Percentiles rank a stretch among this genome's conserved stretches.
Conservation (phyloP, 2,797 vertebrate species). For the Anguilla megastoma region DNA sequence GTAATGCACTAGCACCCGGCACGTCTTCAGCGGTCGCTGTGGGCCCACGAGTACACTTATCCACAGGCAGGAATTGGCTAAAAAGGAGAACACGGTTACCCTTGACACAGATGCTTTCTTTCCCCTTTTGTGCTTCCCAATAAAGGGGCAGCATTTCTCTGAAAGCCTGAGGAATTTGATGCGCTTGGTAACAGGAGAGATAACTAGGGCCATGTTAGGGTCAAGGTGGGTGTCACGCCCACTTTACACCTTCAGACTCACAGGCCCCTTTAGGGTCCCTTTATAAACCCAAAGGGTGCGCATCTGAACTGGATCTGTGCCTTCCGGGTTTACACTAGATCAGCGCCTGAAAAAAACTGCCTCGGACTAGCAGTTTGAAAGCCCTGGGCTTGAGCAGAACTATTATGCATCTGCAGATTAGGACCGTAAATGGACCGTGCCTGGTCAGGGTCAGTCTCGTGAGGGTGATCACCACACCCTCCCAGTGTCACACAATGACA, state of each 20-base stretch:
- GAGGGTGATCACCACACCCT: background rate
- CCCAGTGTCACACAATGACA: background rate
- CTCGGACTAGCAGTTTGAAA: background rate
- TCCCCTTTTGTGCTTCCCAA: background rate
- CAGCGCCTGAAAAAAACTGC: background rate
- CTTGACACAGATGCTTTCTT: background rate
- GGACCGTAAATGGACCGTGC: background rate
- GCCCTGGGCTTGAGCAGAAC: background rate
- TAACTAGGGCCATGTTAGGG: background rate
- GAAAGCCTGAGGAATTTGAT: background rate
- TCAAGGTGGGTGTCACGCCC: background rate
- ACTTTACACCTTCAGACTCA: background rate
- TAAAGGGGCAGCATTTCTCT: background rate
- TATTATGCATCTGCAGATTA: background rate
- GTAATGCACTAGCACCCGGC: background rate
- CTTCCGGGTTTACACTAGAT: background rate
- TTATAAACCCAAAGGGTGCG: background rate
- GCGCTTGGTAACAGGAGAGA: background rate
- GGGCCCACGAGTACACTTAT: conserved; percentile 10
- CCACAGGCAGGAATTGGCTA: background rate
- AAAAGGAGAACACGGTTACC: background rate
- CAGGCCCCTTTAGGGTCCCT: background rate
- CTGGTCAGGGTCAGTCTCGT: background rate
- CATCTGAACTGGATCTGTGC: background rate
- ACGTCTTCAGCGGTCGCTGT: background rate